These are phyloP conservation scores for Dynastes grantii DNA, from an alignment of 2,888 invertebrate species.

Conservation along the genomic window DNA sequence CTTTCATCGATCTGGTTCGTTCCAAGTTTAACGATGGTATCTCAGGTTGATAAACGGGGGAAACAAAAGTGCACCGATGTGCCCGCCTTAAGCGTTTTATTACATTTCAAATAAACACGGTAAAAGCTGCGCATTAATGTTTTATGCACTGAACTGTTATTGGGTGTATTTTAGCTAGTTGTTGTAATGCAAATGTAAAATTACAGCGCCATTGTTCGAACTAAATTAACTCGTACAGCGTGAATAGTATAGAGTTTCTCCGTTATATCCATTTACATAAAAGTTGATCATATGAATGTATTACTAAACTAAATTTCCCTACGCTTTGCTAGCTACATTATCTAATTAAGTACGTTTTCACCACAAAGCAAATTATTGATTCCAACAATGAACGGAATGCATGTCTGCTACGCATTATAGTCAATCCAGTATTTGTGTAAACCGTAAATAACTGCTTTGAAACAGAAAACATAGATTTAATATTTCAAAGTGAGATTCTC, in stretches of 20 bases:
- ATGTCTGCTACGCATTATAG: too few relatives aligned
- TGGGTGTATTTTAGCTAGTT: not conserved
- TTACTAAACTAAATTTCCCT: too few relatives aligned
- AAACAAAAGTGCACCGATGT: not conserved
- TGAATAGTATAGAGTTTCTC: not conserved
- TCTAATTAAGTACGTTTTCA: too few relatives aligned
- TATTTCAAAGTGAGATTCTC: too few relatives aligned
- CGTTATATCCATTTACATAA: not conserved
- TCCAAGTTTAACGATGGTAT: not conserved
- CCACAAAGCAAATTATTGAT: too few relatives aligned
- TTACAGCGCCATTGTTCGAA: slow-evolving; percentile 1
- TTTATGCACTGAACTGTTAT: not conserved
- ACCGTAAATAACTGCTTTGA: too few relatives aligned
- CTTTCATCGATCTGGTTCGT: not conserved
- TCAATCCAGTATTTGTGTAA: too few relatives aligned
- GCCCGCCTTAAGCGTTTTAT: not conserved
- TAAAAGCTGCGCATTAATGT: not conserved
- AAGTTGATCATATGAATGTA: too few relatives aligned
- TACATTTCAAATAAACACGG: slow-evolving; percentile 4
- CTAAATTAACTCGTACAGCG: not conserved
- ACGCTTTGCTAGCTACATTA: too few relatives aligned
- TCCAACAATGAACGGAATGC: too few relatives aligned
- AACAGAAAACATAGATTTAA: too few relatives aligned
- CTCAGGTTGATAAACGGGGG: not conserved
- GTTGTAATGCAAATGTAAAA: slow-evolving; percentile 8